A percentile compares a stretch with the other conserved stretches of the same genome.
Evolutionary conservation across 2,113 vertebrate species (phyloP).

Genomic region (Zosterops pallidus): DNA sequence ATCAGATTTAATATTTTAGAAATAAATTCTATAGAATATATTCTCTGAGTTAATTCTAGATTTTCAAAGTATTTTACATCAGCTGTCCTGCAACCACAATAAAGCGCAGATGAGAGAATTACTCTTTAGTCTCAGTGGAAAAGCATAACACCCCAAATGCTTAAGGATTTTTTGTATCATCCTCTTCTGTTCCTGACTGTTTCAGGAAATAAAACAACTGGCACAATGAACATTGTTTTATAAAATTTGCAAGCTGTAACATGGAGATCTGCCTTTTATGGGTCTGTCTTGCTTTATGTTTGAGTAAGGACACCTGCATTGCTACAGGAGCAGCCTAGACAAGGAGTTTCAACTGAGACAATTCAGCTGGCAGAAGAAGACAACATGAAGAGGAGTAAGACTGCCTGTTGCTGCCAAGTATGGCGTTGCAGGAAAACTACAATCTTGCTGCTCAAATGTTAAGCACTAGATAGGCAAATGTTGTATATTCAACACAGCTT

Average conservation of each 20-base stretch:
- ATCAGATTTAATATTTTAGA: conserved; percentile 54
- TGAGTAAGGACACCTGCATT: not conserved
- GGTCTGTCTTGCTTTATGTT: not conserved
- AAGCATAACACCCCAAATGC: not conserved
- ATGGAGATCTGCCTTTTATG: not conserved
- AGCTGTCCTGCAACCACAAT: not conserved
- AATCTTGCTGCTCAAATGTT: not conserved
- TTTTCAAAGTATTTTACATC: conserved; percentile 51
- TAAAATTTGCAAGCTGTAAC: not conserved
- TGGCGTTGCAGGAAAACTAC: not conserved
- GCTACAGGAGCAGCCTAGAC: not conserved
- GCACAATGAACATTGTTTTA: not conserved
- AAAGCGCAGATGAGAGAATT: not conserved
- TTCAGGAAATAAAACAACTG: not conserved
- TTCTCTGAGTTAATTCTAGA: conserved; percentile 49
- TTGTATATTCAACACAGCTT: not conserved
- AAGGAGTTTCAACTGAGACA: not conserved
- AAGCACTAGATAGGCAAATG: not conserved
- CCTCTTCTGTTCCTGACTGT: not conserved
- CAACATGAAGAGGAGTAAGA: not conserved
- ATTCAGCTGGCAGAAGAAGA: not conserved
- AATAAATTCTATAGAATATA: conserved; percentile 65
- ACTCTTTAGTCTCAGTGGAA: not conserved
- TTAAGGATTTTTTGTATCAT: not conserved
- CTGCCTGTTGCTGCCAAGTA: not conserved